phyloP scores from a whole-genome alignment of 2,113 vertebrate genomes.

The Calcarius ornatus region DNA sequence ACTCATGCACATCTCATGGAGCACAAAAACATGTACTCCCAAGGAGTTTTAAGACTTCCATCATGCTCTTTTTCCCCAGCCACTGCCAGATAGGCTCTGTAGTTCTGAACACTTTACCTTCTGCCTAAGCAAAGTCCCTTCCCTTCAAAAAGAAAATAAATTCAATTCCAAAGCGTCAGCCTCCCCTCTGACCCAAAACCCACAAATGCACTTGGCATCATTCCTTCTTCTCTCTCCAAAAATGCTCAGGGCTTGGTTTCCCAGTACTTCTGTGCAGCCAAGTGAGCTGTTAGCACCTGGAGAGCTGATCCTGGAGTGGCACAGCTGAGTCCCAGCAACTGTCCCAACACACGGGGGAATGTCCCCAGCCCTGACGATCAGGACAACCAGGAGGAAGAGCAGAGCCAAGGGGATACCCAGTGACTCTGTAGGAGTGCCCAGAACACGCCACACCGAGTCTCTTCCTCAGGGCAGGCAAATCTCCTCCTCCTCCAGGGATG shows the following conservation, averaged over 20 bases:
- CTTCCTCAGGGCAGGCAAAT: background rate
- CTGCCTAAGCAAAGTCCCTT: background rate
- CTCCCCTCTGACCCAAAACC: fast-evolving
- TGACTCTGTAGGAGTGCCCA: background rate
- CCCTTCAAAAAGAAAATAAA: background rate
- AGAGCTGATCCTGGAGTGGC: background rate
- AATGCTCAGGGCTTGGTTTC: background rate
- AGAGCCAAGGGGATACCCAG: background rate
- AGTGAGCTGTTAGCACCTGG: background rate
- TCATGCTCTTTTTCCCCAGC: background rate
- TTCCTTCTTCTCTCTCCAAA: background rate
- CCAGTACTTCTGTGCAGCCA: background rate
- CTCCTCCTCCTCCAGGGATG: background rate
- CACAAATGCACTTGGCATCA: background rate
- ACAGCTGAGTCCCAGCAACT: background rate
- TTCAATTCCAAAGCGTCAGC: background rate
- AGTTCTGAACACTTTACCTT: background rate
- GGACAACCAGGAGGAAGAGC: background rate
- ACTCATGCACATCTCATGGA: background rate
- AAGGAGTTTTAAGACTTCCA: background rate
- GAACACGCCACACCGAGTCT: fast-evolving
- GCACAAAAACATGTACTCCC: background rate
- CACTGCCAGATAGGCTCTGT: background rate
- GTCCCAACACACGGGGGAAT: background rate
- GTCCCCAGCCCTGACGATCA: background rate